Percentiles rank a stretch among this genome's conserved stretches.
Evolutionary conservation across 2,888 invertebrate genomes (phyloP).

Genomic region (Erebia aethiops): DNA sequence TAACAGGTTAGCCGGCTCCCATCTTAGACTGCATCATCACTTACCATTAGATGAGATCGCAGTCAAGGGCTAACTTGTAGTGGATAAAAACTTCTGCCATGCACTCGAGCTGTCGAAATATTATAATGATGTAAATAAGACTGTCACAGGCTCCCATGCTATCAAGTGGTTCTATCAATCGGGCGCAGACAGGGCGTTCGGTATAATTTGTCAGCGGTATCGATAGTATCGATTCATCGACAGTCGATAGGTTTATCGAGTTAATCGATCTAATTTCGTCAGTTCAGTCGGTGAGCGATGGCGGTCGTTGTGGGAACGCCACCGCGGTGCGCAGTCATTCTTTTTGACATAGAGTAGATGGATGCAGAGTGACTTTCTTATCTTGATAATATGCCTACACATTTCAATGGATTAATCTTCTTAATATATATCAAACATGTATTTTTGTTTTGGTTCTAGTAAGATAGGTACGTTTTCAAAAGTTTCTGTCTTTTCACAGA

Average conservation of each 20-base stretch:
- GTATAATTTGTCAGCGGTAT: constrained; percentile 79
- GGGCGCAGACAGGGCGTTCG: constrained; percentile 64
- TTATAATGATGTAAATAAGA: neutral
- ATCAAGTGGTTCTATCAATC: constrained; percentile 35
- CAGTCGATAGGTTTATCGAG: constrained; percentile 78
- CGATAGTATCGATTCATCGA: constrained; percentile 63
- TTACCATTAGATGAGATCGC: too few species aligned
- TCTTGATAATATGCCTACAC: too few species aligned
- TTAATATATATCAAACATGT: too few species aligned
- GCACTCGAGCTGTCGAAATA: neutral
- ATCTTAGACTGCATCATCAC: too few species aligned
- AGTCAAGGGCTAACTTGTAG: too few species aligned
- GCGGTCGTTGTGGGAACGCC: constrained; percentile 78
- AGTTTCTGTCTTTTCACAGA: too few species aligned
- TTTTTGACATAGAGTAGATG: constrained; percentile 53
- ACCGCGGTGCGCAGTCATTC: constrained; percentile 75
- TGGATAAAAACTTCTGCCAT: too few species aligned
- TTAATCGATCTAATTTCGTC: constrained; percentile 82
- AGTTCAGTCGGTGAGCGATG: constrained; percentile 74
- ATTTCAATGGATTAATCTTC: too few species aligned
- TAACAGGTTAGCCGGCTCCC: too few species aligned
- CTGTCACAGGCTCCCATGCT: neutral
- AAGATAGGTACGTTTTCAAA: too few species aligned
- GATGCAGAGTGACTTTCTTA: constrained; percentile 18
- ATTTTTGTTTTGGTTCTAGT: too few species aligned